Conservation (phyloP, 2,113 vertebrate species). For the Thomomys bottae region DNA sequence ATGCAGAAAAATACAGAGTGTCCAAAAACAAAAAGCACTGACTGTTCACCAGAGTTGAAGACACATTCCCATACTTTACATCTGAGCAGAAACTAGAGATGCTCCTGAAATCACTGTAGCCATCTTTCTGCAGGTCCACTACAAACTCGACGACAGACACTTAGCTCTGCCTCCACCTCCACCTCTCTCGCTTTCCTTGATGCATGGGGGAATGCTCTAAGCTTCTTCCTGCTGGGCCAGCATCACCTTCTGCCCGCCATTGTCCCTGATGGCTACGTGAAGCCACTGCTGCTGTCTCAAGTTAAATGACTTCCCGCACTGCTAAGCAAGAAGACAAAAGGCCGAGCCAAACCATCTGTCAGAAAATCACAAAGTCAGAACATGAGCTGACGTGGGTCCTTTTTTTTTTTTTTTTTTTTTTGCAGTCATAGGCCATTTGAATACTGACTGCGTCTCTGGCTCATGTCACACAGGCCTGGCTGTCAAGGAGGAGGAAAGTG, state of each 20-base stretch:
- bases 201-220: neutral
- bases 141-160: too few relatives aligned
- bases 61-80: neutral
- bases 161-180: neutral
- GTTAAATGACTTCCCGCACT: neutral
- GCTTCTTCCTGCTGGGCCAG: rapidly evolving
- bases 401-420: neutral
- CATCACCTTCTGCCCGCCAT: neutral
- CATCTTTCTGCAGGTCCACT: neutral
- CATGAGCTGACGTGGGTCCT: neutral
- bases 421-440: neutral
- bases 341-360: neutral
- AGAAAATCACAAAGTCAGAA: neutral
- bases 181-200: neutral
- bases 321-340: neutral
- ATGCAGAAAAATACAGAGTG: neutral
- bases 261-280: neutral
- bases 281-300: neutral
- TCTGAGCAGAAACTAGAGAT: neutral
- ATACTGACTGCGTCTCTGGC: neutral
- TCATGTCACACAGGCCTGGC: neutral
- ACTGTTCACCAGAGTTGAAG: neutral
- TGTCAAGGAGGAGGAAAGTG: constrained; percentile 3
- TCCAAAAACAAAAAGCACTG: neutral
- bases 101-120: neutral